Base-by-base conservation (phyloP, 1,140 invertebrate genomes). In the Ips typographus region DNA sequence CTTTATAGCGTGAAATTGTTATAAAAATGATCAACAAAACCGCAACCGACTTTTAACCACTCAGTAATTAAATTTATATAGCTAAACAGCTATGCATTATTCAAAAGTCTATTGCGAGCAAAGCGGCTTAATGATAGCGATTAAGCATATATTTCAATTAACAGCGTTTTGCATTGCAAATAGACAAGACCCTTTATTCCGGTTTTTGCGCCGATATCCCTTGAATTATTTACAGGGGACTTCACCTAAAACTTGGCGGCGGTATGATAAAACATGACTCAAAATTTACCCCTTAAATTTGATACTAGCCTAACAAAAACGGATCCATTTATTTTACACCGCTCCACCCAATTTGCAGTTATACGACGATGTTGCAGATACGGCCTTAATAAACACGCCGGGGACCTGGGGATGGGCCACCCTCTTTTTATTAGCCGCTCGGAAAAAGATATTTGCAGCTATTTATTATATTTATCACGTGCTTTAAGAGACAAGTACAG, bases 401-500 rank as follows among this genome's bases (percentile, higher is more conserved):
- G 63, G 63, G 63, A 65, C 40, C 36, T 55, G 43, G 63, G 63
- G 63, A 22, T 37, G 52, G 58, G 36, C 44, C 57, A 60, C 65
- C 57, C 65, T 51, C 44, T 49, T 53, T 67, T 68, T 68, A 58
- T 53, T 68, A 68, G 56, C 65, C 43, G 47, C 8, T 68, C 7
- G 37, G 57, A 68, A 68, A 68, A 68, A 68, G 65, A 68, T 68
- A 68, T 68, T 68, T 68, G 57, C 56, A 36, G 57, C 44, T 52
- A 68, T 68, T 68, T 68, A 68, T 68, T 68, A 68, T 59, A 59
- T 68, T 68, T 68, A 68, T 59, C 65, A 68, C 65, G 65, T 68
- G 65, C 65, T 68, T 60, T 68, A 60, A 60, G 57, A 68, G 65
- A 60, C 65, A 68, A 68, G 65, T 68, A 68, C 65, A 60, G 65